Conservation (phyloP, 92 coral and sea anemone genomes). For the Anthopleura xanthogrammica region DNA sequence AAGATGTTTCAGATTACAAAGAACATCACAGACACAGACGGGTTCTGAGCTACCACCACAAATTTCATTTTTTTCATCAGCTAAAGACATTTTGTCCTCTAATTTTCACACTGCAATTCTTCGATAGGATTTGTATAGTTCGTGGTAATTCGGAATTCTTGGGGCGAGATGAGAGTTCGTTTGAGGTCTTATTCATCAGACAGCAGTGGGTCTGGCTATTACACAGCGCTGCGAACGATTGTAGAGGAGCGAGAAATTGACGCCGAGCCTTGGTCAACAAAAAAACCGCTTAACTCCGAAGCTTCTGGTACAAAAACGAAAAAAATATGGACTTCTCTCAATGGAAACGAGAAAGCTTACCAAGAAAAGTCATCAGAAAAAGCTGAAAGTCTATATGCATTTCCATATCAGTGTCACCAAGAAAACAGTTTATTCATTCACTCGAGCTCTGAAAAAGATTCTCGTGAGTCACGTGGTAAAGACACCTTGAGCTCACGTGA, state of each 20-base stretch:
- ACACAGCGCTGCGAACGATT: slow-evolving; percentile 8
- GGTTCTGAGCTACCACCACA: neutral
- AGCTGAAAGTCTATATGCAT: neutral
- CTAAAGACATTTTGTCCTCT: too few species aligned
- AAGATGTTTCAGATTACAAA: neutral
- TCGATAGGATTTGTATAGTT: neutral
- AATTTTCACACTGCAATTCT: neutral
- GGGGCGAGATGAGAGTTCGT: neutral
- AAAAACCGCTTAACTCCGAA: neutral
- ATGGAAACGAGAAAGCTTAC: neutral
- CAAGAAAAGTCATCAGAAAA: neutral
- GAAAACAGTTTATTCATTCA: neutral
- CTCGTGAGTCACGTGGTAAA: neutral
- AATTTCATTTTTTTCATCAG: too few species aligned
- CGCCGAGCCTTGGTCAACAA: neutral
- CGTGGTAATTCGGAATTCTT: neutral
- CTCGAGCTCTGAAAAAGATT: slow-evolving; percentile 6
- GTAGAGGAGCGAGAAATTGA: slow-evolving; percentile 18
- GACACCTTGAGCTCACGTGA: slow-evolving; percentile 22
- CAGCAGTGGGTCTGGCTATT: neutral
- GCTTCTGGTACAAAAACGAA: neutral
- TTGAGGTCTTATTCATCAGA: neutral
- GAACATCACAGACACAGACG: neutral
- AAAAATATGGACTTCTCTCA: neutral
- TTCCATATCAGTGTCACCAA: neutral